Conservation (phyloP, 1,140 invertebrate species). For the Anoplolepis gracilipes region DNA sequence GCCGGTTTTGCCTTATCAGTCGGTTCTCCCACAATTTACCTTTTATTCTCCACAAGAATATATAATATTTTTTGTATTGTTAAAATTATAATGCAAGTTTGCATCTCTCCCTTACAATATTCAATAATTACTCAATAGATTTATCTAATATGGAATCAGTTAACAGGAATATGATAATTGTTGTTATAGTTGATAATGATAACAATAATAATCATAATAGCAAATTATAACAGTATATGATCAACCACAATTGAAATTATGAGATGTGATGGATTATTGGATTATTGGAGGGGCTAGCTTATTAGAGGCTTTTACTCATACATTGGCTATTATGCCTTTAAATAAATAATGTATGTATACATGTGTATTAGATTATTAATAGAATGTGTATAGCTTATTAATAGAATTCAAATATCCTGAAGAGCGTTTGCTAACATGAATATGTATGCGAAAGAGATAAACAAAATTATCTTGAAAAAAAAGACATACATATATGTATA, state of each 20-base stretch:
- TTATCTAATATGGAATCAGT: neutral
- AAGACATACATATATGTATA: neutral
- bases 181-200: neutral
- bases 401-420: neutral
- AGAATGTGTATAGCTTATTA: too few species aligned
- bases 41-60: constrained; percentile 9
- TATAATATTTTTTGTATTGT: neutral
- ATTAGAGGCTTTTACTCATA: neutral
- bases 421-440: neutral
- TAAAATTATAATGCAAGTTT: neutral
- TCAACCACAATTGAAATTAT: constrained; percentile 13
- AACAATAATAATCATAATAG: neutral
- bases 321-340: neutral
- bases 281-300: neutral
- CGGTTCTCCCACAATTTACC: constrained; percentile 39
- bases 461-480: constrained; percentile 16
- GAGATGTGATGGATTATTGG: neutral
- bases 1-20: constrained; percentile 44
- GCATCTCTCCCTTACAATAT: neutral
- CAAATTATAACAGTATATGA: neutral
- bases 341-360: neutral
- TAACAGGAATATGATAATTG: neutral
- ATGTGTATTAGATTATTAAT: neutral
- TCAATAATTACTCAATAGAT: neutral
- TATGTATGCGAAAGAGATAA: neutral